These are phyloP conservation scores for Pangasius krempfi DNA, from an alignment of 2,797 vertebrate genomes.

Conservation along the genomic window DNA sequence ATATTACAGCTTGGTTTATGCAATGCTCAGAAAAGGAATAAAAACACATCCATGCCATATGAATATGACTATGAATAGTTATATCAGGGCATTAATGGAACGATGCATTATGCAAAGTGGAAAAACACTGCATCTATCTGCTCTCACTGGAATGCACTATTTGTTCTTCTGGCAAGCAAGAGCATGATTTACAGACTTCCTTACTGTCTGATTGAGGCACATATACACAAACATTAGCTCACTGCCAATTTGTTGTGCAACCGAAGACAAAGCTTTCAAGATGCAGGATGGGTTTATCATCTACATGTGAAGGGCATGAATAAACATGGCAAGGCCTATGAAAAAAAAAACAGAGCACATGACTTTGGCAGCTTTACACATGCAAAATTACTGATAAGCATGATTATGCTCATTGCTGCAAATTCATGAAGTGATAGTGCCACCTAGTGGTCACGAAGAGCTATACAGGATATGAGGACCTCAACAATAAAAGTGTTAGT, in stretches of 20 bases:
- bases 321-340: background rate
- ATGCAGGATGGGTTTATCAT: background rate
- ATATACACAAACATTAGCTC: background rate
- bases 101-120: background rate
- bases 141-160: background rate
- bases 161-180: background rate
- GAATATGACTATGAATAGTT: background rate
- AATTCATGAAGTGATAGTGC: background rate
- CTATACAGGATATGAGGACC: no score
- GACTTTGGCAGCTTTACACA: background rate
- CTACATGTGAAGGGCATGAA: background rate
- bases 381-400: background rate
- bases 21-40: background rate
- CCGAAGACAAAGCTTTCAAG: background rate
- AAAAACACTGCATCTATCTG: background rate
- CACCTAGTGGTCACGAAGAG: background rate
- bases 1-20: background rate
- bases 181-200: conserved; percentile 1
- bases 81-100: background rate
- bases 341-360: background rate
- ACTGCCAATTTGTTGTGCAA: conserved; percentile 3
- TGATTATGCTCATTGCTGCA: background rate
- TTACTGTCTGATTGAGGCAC: background rate
- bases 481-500: background rate
- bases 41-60: background rate